Evolutionary conservation across 2,113 vertebrate genomes (phyloP).

Genomic region (Vidua macroura): DNA sequence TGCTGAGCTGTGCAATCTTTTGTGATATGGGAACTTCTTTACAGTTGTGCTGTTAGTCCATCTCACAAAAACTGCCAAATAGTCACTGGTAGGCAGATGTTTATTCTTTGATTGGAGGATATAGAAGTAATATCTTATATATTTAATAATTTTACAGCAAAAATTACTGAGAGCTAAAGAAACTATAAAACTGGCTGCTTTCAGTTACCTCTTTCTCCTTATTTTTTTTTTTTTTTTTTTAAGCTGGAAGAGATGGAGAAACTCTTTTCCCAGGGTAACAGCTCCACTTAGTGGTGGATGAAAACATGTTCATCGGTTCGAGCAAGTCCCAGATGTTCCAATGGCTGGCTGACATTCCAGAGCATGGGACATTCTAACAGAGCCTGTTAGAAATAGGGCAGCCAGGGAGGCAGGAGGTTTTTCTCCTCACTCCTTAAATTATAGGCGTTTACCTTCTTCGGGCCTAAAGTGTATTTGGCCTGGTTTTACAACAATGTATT

Average conservation of each 20-base stretch:
- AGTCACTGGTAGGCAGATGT: not conserved
- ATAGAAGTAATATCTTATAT: not conserved
- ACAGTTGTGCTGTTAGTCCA: not conserved
- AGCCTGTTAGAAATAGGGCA: not conserved
- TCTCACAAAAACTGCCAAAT: not conserved
- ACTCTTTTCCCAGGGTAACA: constrained; percentile 65
- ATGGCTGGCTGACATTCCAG: not conserved
- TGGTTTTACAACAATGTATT: not conserved
- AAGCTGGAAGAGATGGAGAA: not conserved
- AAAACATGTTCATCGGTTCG: not conserved
- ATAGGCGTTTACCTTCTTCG: not conserved
- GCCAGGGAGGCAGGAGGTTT: not conserved
- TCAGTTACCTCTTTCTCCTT: rapidly evolving
- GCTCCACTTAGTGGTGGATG: constrained; percentile 74
- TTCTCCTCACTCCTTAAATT: not conserved
- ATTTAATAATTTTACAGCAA: not conserved
- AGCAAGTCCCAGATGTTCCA: not conserved
- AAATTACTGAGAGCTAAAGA: not conserved
- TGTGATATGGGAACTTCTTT: not conserved
- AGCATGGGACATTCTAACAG: not conserved
- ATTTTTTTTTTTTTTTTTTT: too few relatives aligned
- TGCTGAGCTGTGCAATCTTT: not conserved
- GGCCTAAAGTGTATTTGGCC: not conserved
- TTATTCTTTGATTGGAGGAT: not conserved
- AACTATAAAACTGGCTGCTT: not conserved